Percentiles rank a stretch among this genome's conserved stretches.
Evolutionary conservation across 2,888 invertebrate species (phyloP).

Genomic region (Dolichopus griseipennis): DNA sequence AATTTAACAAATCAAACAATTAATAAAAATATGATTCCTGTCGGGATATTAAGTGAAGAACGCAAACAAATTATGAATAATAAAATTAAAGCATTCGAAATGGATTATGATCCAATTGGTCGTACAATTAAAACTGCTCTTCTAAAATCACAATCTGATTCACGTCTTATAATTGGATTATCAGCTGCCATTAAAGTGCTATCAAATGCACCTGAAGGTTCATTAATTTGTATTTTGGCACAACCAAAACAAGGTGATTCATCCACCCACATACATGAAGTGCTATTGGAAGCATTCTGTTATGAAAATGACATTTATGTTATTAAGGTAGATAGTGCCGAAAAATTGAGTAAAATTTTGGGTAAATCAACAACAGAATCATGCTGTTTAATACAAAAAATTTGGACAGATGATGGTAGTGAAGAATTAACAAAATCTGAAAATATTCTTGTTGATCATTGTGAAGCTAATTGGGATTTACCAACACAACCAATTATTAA

Average conservation of each 20-base stretch:
- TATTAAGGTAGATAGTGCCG: constrained; percentile 54
- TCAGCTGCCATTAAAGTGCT: constrained; percentile 38
- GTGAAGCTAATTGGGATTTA: constrained; percentile 56
- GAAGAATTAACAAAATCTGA: constrained; percentile 52
- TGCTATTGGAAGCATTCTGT: constrained; percentile 49
- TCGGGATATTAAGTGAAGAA: no score
- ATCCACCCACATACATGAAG: constrained; percentile 55
- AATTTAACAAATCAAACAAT: no score
- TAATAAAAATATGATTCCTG: no score
- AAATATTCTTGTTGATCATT: constrained; percentile 55
- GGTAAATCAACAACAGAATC: constrained; percentile 47
- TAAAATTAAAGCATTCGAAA: no score
- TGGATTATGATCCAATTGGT: constrained; percentile 28
- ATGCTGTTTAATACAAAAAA: constrained; percentile 44
- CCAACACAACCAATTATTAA: constrained; percentile 56
- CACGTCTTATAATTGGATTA: constrained; percentile 21
- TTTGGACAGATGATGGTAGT: constrained; percentile 35
- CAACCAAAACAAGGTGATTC: constrained; percentile 55
- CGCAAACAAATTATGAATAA: no score
- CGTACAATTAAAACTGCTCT: constrained; percentile 38
- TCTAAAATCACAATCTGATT: constrained; percentile 37
- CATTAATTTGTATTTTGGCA: constrained; percentile 55
- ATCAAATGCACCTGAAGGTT: constrained; percentile 47
- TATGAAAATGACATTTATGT: constrained; percentile 64
- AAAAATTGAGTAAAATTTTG: constrained; percentile 31